phyloP scores from a whole-genome alignment of 2,113 vertebrate species.

The Hemicordylus capensis region DNA sequence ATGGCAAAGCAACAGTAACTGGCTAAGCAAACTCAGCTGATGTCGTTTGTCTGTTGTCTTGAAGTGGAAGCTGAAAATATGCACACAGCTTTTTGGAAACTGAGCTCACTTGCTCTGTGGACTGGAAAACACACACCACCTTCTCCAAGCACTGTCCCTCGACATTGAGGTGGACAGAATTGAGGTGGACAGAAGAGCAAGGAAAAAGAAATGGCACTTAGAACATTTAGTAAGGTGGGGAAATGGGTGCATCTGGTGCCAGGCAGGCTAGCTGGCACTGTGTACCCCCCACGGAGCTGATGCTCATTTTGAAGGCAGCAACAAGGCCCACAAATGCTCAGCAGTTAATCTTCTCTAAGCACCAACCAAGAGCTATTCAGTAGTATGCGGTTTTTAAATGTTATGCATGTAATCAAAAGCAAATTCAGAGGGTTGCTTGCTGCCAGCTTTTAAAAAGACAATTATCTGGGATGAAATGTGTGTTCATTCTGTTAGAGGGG shows the following conservation, averaged over 20 bases:
- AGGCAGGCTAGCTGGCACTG: not conserved
- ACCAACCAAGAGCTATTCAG: not conserved
- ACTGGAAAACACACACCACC: constrained; percentile 49
- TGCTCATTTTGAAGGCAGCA: not conserved
- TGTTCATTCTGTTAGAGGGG: not conserved
- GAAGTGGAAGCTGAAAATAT: constrained; percentile 44
- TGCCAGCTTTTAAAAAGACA: not conserved
- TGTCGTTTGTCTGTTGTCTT: constrained; percentile 28
- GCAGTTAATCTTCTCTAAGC: constrained; percentile 1
- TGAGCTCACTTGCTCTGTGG: constrained; percentile 41
- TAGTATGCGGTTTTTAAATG: not conserved
- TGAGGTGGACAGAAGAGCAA: constrained; percentile 13
- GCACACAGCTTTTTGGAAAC: constrained; percentile 37
- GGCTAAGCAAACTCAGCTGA: constrained; percentile 10
- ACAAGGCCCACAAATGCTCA: not conserved
- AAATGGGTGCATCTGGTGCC: not conserved
- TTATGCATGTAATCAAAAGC: not conserved
- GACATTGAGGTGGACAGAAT: constrained; percentile 54
- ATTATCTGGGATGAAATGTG: not conserved
- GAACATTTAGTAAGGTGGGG: constrained; percentile 8
- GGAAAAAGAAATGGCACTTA: constrained; percentile 16
- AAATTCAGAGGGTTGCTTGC: not conserved
- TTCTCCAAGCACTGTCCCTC: constrained; percentile 35
- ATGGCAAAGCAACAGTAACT: constrained; percentile 22
- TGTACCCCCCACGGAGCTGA: not conserved